Percentiles rank a stretch among this genome's conserved stretches.
Conservation (phyloP, 2,113 vertebrate genomes). For the Poecilia latipinna region DNA sequence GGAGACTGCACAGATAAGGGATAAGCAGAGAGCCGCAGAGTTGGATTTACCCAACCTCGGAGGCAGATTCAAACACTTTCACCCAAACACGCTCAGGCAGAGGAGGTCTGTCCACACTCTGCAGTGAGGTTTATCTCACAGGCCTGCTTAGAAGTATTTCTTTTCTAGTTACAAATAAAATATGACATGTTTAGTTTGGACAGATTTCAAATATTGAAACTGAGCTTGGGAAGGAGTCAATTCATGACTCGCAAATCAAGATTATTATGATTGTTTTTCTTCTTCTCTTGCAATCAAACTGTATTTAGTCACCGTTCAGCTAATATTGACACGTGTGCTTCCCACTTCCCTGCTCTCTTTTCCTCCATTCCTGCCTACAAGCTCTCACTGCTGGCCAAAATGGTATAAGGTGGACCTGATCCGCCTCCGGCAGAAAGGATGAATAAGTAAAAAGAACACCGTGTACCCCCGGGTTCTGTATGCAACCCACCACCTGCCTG, state of each 20-base stretch:
- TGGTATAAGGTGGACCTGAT: constrained; percentile 66
- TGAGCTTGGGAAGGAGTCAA: background rate
- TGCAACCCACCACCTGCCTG: constrained; percentile 58
- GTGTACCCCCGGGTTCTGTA: constrained; percentile 72
- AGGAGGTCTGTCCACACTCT: constrained; percentile 9
- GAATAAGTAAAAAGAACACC: constrained; percentile 80
- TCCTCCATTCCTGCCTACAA: constrained; percentile 54
- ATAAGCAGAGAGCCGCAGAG: constrained; percentile 54
- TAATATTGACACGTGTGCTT: constrained; percentile 43
- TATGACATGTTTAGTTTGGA: background rate
- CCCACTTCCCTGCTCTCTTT: constrained; percentile 27
- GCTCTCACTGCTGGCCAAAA: constrained; percentile 50
- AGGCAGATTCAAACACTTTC: constrained; percentile 45
- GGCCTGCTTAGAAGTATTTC: background rate
- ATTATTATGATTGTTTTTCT: background rate
- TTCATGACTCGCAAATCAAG: background rate
- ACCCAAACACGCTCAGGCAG: constrained; percentile 11
- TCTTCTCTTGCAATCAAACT: constrained; percentile 23
- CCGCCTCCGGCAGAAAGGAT: constrained; percentile 69
- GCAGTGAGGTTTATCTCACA: constrained; percentile 2
- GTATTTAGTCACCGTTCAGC: constrained; percentile 30
- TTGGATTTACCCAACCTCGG: constrained; percentile 55
- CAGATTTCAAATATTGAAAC: constrained; percentile 13
- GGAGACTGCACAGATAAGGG: constrained; percentile 76
- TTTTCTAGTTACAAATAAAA: background rate